Base-by-base conservation (phyloP, 2,888 invertebrate genomes). In the Idaea dimidiata region DNA sequence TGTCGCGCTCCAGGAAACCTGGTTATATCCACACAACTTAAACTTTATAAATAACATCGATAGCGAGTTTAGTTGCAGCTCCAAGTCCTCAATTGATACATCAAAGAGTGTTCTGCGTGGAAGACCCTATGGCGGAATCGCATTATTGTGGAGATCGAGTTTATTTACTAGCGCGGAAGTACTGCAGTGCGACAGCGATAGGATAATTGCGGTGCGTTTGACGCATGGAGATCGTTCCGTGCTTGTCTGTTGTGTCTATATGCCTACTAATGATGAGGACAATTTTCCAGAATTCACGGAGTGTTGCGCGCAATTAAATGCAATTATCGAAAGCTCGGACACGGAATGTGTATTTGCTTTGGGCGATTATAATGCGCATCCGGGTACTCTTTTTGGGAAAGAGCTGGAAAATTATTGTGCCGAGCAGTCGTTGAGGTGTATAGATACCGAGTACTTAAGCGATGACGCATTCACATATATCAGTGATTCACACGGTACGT, bases 331-430 rank as follows among this genome's bases (percentile, higher is more conserved):
- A 17, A 59, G 57, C 53, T 43, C 60, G n/a, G 60, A 61, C 18
- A 61, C 57, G 6, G 60, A 61, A 57, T 18, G 57, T 57, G 57
- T 71, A 53, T 69, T 63, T 54, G 59, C 68, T 7, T 17, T 72
- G 2, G 71, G 72, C 0, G 71, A 71, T 59, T 70, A 66, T 31
- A 72, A 73, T 33, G 70, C 74, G 16, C 69, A 73, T 55, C 71
- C 71, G 0, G 63, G 64, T 54, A 64, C 66, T 54, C 57, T 58
- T 4, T 74, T 73, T 68, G 60, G n/a, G 18, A 60, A 55, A 16
- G 68, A 70, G 62, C 31, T 72, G 7, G 16, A 54, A 7, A 7
- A 55, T 5, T 69, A 64, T 57, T 71, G 68, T 61, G 10, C 8
- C 32, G 71, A 69, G 14, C 67, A 69, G 32, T 16, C 17, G 17